Base-by-base conservation (phyloP, 2,888 invertebrate species). In the Ichneumoninae sp. region DNA sequence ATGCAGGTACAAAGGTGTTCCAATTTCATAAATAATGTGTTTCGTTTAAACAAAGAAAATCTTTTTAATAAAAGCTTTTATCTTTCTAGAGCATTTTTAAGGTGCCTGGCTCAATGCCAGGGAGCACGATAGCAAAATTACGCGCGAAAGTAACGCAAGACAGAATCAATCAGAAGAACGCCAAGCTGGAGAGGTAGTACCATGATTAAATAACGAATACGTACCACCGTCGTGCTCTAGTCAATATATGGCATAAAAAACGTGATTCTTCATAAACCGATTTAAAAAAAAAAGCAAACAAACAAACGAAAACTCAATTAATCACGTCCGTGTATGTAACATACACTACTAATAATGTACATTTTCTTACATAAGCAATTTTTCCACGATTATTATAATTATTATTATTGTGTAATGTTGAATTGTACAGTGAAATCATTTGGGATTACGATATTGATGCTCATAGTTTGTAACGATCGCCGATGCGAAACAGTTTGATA, bases 81-180 rank as follows among this genome's bases (percentile, higher is more conserved):
- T 89, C 90, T 87, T 96, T 95, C 76, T 94, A 97, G 97, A 95
- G 96, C 90, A 97, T 98, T 92, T 98, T 98, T 94, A 96, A 96
- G 94, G 95, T 97, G 92, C 96, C 97, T 89, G 97, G 97, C 82
- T 96, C 97, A 66, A 94, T 98, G 90, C 96, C 97, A 65, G 95
- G 95, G 89, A 94, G 95, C 62, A 95, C 95, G 81, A 96, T 97
- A 89, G 93, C 94, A 69, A 96, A 96, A 90, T 92, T 97, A 84
- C 94, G 97, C 83, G 94, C 94, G 69, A 95, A 95, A 71, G 94
- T 95, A 87, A 94, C 95, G 7, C 94, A 94, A 89, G 95, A 95
- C 88, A 95, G 95, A 36, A 93, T 94, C 13, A 95, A 95, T 89
- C 95, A 95, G 87, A 93, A 90, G 70, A 88, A 90, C 80, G 87